Conservation (phyloP, 2,797 vertebrate species). For the Sebastes glaucus region DNA sequence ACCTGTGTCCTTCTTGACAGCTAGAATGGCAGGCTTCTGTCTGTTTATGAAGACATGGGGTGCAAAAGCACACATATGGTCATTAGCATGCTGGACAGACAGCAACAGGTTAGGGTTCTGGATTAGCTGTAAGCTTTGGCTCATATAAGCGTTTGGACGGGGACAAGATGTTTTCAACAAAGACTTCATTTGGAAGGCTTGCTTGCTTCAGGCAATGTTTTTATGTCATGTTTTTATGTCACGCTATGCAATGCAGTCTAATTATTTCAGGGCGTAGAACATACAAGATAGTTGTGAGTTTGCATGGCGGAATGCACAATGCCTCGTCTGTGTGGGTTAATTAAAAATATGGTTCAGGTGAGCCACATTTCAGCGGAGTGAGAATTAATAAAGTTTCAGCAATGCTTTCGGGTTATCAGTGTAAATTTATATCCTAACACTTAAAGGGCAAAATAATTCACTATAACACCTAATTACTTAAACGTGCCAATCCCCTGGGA, state of each 20-base stretch:
- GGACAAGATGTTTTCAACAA: slow-evolving; percentile 30
- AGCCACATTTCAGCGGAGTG: background rate
- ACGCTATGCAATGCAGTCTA: slow-evolving; percentile 34
- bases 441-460: slow-evolving; percentile 34
- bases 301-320: slow-evolving; percentile 4
- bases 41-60: slow-evolving; percentile 60
- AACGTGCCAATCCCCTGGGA: slow-evolving; percentile 34
- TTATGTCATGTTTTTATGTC: slow-evolving; percentile 35
- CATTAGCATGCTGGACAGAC: slow-evolving; percentile 31
- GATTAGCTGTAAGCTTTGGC: slow-evolving; percentile 24
- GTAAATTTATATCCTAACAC: slow-evolving; percentile 34
- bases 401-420: slow-evolving; percentile 7
- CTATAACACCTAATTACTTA: slow-evolving; percentile 45
- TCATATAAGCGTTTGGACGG: slow-evolving; percentile 19
- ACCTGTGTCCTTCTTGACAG: slow-evolving; percentile 55
- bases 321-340: slow-evolving; percentile 38
- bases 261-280: slow-evolving; percentile 47
- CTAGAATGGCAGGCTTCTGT: slow-evolving; percentile 38
- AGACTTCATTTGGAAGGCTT: slow-evolving; percentile 49
- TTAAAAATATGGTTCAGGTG: slow-evolving; percentile 47
- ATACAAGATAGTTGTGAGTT: slow-evolving; percentile 28
- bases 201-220: slow-evolving; percentile 38
- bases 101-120: slow-evolving; percentile 55
- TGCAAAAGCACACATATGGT: slow-evolving; percentile 19
- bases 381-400: slow-evolving; percentile 17